Conservation (phyloP, 1,140 invertebrate genomes). For the Zaprionus davidi region DNA sequence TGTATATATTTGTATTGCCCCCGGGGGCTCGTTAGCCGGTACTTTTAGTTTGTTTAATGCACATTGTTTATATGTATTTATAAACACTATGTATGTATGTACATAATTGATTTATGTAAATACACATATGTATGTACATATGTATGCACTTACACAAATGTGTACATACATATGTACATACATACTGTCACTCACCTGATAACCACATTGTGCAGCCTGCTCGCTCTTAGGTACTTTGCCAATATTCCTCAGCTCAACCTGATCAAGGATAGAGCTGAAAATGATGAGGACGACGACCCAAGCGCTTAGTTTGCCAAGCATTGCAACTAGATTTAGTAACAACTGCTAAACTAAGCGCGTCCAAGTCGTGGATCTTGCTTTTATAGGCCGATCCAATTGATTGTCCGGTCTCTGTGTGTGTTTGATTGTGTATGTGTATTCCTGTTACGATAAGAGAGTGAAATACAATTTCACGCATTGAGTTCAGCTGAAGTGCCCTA, state of each 20-base stretch:
- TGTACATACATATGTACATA: background rate
- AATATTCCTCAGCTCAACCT: constrained; percentile 47
- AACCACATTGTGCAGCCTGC: constrained; percentile 54
- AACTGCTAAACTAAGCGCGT: constrained; percentile 11
- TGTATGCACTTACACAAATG: background rate
- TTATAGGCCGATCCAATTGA: constrained; percentile 14
- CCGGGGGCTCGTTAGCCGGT: background rate
- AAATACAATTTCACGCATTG: constrained; percentile 13
- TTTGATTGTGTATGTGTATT: constrained; percentile 7
- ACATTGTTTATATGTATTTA: background rate
- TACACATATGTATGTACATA: background rate
- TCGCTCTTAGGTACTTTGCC: constrained; percentile 13
- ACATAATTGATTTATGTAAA: too few species aligned
- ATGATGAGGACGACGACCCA: constrained; percentile 43
- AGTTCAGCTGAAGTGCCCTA: constrained; percentile 23
- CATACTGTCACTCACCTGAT: constrained; percentile 44
- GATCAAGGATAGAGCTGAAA: constrained; percentile 18
- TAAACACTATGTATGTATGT: background rate
- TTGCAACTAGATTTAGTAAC: constrained; percentile 27
- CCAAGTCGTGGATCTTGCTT: constrained; percentile 15
- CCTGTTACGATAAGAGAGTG: constrained; percentile 33
- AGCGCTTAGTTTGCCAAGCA: constrained; percentile 20
- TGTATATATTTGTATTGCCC: background rate
- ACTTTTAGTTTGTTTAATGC: background rate
- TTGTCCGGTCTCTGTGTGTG: background rate